Percentiles rank a stretch among this genome's conserved stretches.
These are phyloP conservation scores for Danio jaintianensis DNA, from an alignment of 2,797 vertebrate genomes.

Conservation along the genomic window DNA sequence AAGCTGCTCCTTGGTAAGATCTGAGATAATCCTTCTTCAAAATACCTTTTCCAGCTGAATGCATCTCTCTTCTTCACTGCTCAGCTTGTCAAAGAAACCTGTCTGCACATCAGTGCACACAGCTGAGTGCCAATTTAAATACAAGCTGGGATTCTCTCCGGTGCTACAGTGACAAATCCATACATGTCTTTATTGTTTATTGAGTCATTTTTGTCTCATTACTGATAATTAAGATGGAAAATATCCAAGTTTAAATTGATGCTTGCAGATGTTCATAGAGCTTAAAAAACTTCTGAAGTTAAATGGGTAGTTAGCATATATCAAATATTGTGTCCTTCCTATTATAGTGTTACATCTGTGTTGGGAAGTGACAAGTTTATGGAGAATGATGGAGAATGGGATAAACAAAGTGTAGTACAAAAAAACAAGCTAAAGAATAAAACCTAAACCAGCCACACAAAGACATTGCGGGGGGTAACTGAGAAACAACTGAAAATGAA, in stretches of 20 bases:
- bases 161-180: neutral
- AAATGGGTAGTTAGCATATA: too few relatives aligned
- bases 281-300: too few relatives aligned
- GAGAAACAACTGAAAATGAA: too few relatives aligned
- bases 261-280: neutral
- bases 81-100: conserved; percentile 21
- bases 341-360: too few relatives aligned
- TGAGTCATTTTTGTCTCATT: too few relatives aligned
- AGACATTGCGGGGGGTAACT: too few relatives aligned
- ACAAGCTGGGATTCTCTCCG: neutral
- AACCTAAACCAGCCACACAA: too few relatives aligned
- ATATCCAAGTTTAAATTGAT: neutral
- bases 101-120: conserved; percentile 31
- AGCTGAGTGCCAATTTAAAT: conserved; percentile 18
- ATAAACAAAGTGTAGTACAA: too few relatives aligned
- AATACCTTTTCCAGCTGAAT: conserved; percentile 32
- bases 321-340: too few relatives aligned
- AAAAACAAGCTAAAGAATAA: too few relatives aligned
- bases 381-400: too few relatives aligned
- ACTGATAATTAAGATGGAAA: neutral
- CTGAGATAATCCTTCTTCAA: conserved; percentile 31
- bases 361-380: too few relatives aligned
- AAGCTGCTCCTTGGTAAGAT: conserved; percentile 6
- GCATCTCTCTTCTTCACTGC: conserved; percentile 13
- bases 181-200: conserved; percentile 21